phyloP scores from a whole-genome alignment of 2,113 vertebrate species.

The Chionis minor region DNA sequence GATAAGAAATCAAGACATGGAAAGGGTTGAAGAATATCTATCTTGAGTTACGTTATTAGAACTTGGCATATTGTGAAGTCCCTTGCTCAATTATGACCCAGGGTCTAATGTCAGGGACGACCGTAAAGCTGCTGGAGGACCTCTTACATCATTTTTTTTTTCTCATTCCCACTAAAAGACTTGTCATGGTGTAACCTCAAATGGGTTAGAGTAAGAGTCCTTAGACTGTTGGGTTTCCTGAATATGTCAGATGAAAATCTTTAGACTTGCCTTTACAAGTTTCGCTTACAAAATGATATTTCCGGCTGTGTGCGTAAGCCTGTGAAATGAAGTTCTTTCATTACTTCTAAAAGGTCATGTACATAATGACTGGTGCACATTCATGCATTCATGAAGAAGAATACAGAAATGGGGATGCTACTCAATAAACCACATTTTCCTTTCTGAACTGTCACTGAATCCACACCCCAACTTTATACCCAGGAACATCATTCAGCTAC shows the following conservation, averaged over 20 bases:
- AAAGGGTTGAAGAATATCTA: background rate
- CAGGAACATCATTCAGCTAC: background rate
- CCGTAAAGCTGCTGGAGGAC: background rate
- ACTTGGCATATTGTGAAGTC: background rate
- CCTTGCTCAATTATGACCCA: background rate
- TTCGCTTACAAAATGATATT: background rate
- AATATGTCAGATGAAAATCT: background rate
- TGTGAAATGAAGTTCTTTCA: background rate
- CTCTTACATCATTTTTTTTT: background rate
- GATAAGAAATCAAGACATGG: background rate
- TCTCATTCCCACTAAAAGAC: background rate
- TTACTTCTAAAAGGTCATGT: background rate
- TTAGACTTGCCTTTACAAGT: background rate
- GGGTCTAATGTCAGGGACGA: background rate
- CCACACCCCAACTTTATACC: background rate
- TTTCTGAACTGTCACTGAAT: background rate
- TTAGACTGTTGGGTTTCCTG: background rate
- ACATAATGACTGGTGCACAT: background rate
- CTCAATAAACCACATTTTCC: background rate
- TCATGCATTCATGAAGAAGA: background rate
- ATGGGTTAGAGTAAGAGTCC: background rate
- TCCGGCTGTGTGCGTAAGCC: background rate
- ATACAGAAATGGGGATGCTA: background rate
- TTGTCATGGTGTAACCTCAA: background rate
- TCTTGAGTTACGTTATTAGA: background rate